Evolutionary conservation across 2,797 vertebrate genomes (phyloP), one percentile per base, ranked within the genome.

Genomic region (Odontamblyopus rebecca): DNA sequence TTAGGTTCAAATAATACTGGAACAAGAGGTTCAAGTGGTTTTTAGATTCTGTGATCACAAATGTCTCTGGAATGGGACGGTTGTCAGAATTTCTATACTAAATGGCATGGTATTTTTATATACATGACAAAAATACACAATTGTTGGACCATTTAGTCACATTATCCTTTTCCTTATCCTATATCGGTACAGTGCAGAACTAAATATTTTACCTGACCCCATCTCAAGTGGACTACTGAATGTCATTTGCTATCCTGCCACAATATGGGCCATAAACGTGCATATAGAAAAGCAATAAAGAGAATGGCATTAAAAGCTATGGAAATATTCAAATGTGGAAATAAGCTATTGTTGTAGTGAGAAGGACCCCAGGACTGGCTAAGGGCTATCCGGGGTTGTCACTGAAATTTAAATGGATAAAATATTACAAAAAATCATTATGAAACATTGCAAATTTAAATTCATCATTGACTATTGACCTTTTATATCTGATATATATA

Each of bases 271-370:
- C 53, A 57, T 68, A 16, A 61, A 50, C 1, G 71, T 72, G 70
- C 61, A 67, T 59, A 48, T 51, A 51, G 68, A 35, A 23, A 66
- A 63, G 29, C 23, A 57, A 1, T 2, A 12, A 11, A 3, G 50
- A 38, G 57, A 35, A 75, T 76, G 67, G 69, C 59, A 67, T 80
- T 56, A 73, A 11, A 60, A 57, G 4, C 15, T 5, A 0, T 0
- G 51, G 64, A 56, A 51, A 71, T 32, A 27, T 67, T 67, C 44
- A 16, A 54, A 69, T n/a, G 5, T 54, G 8, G 29, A 26, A 29
- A 23, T 18, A 35, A 29, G 6, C 15, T 23, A 48, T 48, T 48
- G 54, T 26, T 56, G 54, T 56, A 56, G 54, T 23, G 29, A 1
- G 61, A 54, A 61, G 32, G 19, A 19, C 61, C 35, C 61, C 5